These are phyloP conservation scores for Rattus norvegicus DNA, from an alignment of 2,113 vertebrate species.

Conservation along the genomic window DNA sequence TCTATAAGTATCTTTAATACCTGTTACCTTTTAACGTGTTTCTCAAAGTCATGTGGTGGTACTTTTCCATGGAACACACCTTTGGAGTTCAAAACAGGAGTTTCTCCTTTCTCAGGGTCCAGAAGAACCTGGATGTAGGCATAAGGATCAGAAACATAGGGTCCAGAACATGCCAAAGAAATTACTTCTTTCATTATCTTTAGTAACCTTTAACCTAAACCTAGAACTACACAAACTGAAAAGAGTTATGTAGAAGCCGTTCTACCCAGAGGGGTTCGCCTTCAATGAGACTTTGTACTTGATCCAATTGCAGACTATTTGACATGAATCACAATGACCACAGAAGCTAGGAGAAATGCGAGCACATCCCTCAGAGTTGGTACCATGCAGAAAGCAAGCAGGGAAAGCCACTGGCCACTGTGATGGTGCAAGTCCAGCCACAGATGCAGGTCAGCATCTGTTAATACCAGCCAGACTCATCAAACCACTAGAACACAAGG, in stretches of 20 bases:
- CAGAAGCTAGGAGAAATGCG: neutral
- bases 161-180: neutral
- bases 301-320: neutral
- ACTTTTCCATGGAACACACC: neutral
- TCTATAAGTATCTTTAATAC: neutral
- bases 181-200: neutral
- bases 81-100: neutral
- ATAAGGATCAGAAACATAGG: neutral
- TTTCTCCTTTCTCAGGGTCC: neutral
- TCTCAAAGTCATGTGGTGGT: neutral
- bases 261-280: neutral
- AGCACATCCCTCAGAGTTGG: neutral
- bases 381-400: neutral
- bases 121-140: neutral
- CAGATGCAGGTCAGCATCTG: neutral
- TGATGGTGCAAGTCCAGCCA: neutral
- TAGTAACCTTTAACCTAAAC: neutral
- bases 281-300: neutral
- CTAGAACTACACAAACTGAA: neutral
- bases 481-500: neutral
- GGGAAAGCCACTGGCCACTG: neutral
- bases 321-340: neutral
- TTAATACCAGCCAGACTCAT: neutral
- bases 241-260: neutral
- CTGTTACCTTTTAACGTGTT: neutral